Evolutionary conservation across 1,140 invertebrate genomes (phyloP).

Genomic region (Berghia stephanieae): DNA sequence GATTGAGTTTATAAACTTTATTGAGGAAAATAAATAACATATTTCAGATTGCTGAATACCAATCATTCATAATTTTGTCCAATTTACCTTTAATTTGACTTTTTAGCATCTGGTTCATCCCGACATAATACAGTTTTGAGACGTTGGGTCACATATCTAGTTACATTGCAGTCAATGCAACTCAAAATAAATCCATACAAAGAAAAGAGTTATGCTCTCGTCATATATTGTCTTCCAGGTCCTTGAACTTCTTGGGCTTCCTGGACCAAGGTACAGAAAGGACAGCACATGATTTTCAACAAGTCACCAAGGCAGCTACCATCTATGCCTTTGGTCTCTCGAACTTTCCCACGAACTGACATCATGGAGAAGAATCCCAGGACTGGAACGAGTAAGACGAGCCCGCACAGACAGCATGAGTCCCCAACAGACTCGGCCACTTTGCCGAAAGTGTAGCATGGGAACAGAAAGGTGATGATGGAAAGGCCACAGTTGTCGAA

Average conservation of each 20-base stretch:
- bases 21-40: too few relatives aligned
- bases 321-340: conserved; percentile 47
- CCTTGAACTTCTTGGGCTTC: conserved; percentile 23
- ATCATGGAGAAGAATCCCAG: conserved; percentile 28
- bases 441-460: conserved; percentile 55
- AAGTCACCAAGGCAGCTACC: conserved; percentile 18
- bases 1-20: too few relatives aligned
- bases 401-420: conserved; percentile 50
- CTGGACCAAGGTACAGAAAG: conserved; percentile 13
- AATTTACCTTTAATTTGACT: too few relatives aligned
- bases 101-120: too few relatives aligned
- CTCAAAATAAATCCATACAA: too few relatives aligned
- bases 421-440: conserved; percentile 58
- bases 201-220: conserved; percentile 15
- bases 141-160: too few relatives aligned
- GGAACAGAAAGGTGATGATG: conserved; percentile 56
- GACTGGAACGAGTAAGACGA: conserved; percentile 39
- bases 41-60: too few relatives aligned
- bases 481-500: conserved; percentile 54
- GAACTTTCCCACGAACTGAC: conserved; percentile 41
- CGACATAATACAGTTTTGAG: too few relatives aligned
- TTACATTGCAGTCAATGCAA: too few relatives aligned
- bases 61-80: too few relatives aligned
- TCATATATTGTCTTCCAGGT: conserved; percentile 18
- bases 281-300: background rate